Evolutionary conservation across 2,113 vertebrate species (phyloP).

Genomic region (Zosterops japonicus): DNA sequence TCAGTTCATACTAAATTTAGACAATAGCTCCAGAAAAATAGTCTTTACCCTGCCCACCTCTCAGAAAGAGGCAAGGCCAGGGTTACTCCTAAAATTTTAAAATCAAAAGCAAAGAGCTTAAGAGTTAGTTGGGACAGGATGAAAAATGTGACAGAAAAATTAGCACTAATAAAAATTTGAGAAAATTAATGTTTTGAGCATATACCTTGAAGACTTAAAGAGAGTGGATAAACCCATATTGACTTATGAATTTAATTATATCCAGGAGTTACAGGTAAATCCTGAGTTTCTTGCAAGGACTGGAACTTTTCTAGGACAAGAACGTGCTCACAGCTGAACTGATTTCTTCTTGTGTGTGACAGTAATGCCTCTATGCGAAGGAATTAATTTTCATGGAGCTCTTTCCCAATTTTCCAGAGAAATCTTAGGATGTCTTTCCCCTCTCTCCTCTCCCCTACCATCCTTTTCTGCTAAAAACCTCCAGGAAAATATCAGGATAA

Average conservation of each 20-base stretch:
- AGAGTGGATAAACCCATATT: background rate
- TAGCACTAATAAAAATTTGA: background rate
- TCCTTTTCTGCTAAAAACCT: background rate
- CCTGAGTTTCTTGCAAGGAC: background rate
- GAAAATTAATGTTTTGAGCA: background rate
- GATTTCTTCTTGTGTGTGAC: background rate
- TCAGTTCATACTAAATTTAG: background rate
- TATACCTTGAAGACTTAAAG: background rate
- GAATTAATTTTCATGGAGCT: background rate
- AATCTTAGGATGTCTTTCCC: background rate
- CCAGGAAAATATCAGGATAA: background rate
- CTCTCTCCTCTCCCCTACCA: background rate
- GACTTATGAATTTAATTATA: background rate
- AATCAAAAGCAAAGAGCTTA: background rate
- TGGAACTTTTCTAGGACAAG: background rate
- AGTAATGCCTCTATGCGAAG: background rate
- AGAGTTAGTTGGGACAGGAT: background rate
- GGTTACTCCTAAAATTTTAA: background rate
- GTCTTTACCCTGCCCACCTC: background rate
- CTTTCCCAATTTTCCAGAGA: background rate
- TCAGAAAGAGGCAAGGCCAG: background rate
- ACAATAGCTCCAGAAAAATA: background rate
- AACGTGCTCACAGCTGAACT: background rate
- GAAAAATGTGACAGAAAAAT: background rate
- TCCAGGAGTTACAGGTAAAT: background rate